A percentile compares a stretch with the other conserved stretches of the same genome.
Evolutionary conservation across 2,797 vertebrate species (phyloP).

Genomic region (Allobates femoralis): DNA sequence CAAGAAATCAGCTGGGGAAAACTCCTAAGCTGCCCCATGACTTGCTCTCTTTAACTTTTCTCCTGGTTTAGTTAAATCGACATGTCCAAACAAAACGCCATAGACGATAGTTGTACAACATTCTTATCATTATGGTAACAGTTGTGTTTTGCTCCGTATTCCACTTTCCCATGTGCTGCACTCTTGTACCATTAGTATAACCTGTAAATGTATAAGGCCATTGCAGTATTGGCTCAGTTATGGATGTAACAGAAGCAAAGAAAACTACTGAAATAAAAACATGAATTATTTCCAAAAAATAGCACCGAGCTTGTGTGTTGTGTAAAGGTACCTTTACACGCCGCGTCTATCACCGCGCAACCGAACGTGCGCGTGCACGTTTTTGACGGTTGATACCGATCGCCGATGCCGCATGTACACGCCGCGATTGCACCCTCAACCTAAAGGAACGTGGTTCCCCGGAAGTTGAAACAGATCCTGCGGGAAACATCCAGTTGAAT

Average conservation of each 20-base stretch:
- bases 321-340: too few species aligned
- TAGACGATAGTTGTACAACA: background rate
- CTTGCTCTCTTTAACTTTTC: slow-evolving; percentile 42
- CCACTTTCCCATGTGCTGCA: background rate
- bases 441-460: too few species aligned
- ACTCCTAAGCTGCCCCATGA: slow-evolving; percentile 65
- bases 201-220: background rate
- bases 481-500: too few species aligned
- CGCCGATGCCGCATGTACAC: too few species aligned
- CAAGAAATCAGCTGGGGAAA: slow-evolving; percentile 66
- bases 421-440: too few species aligned
- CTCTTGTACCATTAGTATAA: background rate
- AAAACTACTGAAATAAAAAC: background rate
- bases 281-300: too few species aligned
- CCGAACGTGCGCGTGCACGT: too few species aligned
- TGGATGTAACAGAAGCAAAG: background rate
- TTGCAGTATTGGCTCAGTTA: background rate
- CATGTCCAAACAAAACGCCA: slow-evolving; percentile 6
- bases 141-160: too few species aligned
- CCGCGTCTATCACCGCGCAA: too few species aligned
- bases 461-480: too few species aligned
- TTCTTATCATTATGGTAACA: background rate
- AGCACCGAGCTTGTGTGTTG: too few species aligned
- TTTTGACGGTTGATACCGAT: too few species aligned
- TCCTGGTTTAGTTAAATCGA: slow-evolving; percentile 30